Evolutionary conservation across 2,113 vertebrate genomes (phyloP), one percentile per base, ranked within the genome.

Genomic region (Brachypteracias leptosomus): DNA sequence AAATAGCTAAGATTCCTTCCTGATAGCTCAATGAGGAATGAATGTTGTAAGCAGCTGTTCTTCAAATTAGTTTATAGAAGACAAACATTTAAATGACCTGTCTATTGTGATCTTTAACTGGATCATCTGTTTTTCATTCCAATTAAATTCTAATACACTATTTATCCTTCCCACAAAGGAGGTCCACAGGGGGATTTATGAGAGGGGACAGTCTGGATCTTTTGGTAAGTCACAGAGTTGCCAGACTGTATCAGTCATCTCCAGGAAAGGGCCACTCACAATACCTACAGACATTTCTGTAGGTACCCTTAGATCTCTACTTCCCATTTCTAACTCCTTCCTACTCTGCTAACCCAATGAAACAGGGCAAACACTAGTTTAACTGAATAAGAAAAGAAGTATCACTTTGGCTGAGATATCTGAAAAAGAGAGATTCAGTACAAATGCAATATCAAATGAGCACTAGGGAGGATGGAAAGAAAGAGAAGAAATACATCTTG

Each of bases 1-100:
- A 89, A 97, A 94, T 72, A 72, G 47, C 71, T 81, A n/a, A 49
- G 66, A 92, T 87, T 89, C 85, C 55, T 81, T 92, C 62, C 52
- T 58, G 85, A 94, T 70, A 75, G 85, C 63, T 90, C 85, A 62
- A 28, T 92, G 73, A 95, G 67, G 74, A 93, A 57, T 31, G 55
- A 80, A 89, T 73, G 28, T 74, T 24, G 18, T 40, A 63, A 80
- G 76, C 75, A 84, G 54, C n/a, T 22, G 40, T 63, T 84, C 88
- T 86, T 89, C 74, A 66, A 72, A 72, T 42, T 63, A 65, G 28
- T 95, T 87, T 92, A 33, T 33, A 78, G 59, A 78, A 96, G n/a
- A 11, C 75, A 88, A 94, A 89, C 1, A 4, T 52, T 81, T 86
- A 90, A 88, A 85, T 46, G 38, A 90, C 65, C 49, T 88, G 26